Evolutionary conservation across 2,888 invertebrate species (phyloP).

Genomic region (Sarcophaga carnaria): DNA sequence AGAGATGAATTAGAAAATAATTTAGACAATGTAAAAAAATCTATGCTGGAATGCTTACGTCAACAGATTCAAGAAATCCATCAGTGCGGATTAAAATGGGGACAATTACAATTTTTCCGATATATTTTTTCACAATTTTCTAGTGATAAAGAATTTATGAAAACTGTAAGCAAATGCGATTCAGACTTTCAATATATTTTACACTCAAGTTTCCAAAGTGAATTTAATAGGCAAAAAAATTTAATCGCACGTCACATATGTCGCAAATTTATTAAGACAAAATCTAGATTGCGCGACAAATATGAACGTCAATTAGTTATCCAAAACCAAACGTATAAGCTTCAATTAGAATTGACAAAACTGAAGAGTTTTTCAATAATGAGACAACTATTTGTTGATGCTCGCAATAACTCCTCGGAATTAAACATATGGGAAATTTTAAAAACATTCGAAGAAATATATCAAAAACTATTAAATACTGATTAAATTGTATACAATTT

Average conservation of each 20-base stretch:
- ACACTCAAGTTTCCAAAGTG: constrained; percentile 55
- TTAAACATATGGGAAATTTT: constrained; percentile 70
- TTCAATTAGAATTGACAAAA: constrained; percentile 72
- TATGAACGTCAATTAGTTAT: constrained; percentile 70
- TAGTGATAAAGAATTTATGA: constrained; percentile 58
- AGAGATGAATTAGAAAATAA: constrained; percentile 42
- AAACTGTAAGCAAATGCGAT: constrained; percentile 70
- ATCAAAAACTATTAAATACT: constrained; percentile 60
- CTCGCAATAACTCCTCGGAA: constrained; percentile 63
- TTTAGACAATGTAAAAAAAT: constrained; percentile 53
- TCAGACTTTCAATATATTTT: constrained; percentile 69
- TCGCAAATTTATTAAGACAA: constrained; percentile 70
- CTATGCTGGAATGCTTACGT: constrained; percentile 57
- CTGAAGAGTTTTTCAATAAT: constrained; percentile 73
- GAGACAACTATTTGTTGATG: constrained; percentile 73
- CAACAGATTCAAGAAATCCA: constrained; percentile 55
- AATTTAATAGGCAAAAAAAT: constrained; percentile 59
- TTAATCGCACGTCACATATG: constrained; percentile 64
- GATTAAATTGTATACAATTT: constrained; percentile 6
- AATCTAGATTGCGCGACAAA: constrained; percentile 67
- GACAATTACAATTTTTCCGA: constrained; percentile 65
- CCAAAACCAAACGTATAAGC: constrained; percentile 71
- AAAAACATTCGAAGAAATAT: constrained; percentile 70
- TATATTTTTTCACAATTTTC: constrained; percentile 63
- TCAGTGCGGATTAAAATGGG: constrained; percentile 19